A percentile compares a stretch with the other conserved stretches of the same genome.
Conservation (phyloP, 2,888 invertebrate species). For the Troides oblongomaculatus region DNA sequence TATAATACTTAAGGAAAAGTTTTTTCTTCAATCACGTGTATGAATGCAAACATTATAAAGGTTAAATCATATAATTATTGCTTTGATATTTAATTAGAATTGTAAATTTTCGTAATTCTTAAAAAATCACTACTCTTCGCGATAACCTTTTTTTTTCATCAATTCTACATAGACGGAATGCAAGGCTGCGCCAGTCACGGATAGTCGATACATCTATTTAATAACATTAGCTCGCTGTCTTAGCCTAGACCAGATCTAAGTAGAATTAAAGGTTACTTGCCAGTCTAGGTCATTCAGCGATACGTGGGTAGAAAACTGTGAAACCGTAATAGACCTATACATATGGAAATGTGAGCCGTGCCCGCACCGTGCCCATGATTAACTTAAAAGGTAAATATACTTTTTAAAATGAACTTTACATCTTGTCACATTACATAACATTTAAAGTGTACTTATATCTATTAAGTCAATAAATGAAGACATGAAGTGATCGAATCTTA, state of each 20-base stretch:
- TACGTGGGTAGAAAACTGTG: slow-evolving; percentile 31
- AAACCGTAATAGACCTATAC: slow-evolving; percentile 9
- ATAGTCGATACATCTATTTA: slow-evolving; percentile 25
- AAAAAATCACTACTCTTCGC: slow-evolving; percentile 30
- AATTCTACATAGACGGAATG: slow-evolving; percentile 35
- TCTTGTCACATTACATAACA: too few relatives aligned
- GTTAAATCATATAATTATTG: too few relatives aligned
- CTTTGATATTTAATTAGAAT: too few relatives aligned
- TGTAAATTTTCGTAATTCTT: too few relatives aligned
- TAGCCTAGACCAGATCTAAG: slow-evolving; percentile 28
- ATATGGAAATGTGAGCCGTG: slow-evolving; percentile 19
- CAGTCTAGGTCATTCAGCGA: slow-evolving; percentile 35
- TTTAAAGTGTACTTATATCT: too few relatives aligned
- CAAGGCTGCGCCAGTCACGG: slow-evolving; percentile 41
- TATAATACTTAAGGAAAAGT: too few relatives aligned
- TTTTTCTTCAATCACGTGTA: too few relatives aligned
- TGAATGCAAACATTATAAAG: too few relatives aligned
- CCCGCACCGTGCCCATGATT: not conserved
- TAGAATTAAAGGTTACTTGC: slow-evolving; percentile 35
- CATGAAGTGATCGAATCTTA: too few relatives aligned
- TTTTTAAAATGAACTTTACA: too few relatives aligned
- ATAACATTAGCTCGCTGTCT: slow-evolving; percentile 30
- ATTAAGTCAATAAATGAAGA: too few relatives aligned
- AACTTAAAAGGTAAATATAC: too few relatives aligned
- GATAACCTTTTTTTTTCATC: slow-evolving; percentile 33